A percentile compares a stretch with the other conserved stretches of the same genome.
phyloP scores from a whole-genome alignment of 2,113 vertebrate genomes.

The Sigmodon hispidus region DNA sequence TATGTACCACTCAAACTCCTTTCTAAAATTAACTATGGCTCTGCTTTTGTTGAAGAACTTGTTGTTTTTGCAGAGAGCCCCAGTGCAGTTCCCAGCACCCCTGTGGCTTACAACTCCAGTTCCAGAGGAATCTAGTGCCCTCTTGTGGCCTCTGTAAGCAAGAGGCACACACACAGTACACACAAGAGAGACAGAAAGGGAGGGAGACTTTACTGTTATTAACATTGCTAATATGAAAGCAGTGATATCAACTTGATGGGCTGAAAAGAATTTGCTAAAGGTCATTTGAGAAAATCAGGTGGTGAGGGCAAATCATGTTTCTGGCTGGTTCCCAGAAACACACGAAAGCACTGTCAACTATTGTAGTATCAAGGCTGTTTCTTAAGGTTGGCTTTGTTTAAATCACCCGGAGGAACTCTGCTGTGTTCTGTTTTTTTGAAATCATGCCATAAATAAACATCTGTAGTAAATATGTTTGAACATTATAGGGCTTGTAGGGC shows the following conservation, averaged over 20 bases:
- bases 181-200: rapidly evolving
- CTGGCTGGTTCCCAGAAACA: constrained; percentile 67
- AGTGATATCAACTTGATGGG: constrained; percentile 28
- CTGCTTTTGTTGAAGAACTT: background rate
- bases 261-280: constrained; percentile 70
- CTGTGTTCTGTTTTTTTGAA: constrained; percentile 79
- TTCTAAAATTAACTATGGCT: background rate
- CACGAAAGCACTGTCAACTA: constrained; percentile 66
- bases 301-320: constrained; percentile 63
- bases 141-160: background rate
- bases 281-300: constrained; percentile 73
- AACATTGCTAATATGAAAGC: background rate
- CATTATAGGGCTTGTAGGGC: constrained; percentile 74
- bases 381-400: constrained; percentile 73
- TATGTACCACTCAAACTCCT: too few relatives aligned
- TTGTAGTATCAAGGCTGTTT: constrained; percentile 61
- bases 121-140: background rate
- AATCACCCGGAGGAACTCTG: constrained; percentile 70
- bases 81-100: background rate
- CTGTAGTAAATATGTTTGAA: constrained; percentile 71
- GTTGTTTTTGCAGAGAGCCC: background rate
- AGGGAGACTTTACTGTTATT: constrained; percentile 59
- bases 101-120: background rate
- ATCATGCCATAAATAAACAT: constrained; percentile 77
- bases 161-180: background rate